These are phyloP conservation scores for Troides aeacus DNA, from an alignment of 2,888 invertebrate genomes.

Conservation along the genomic window DNA sequence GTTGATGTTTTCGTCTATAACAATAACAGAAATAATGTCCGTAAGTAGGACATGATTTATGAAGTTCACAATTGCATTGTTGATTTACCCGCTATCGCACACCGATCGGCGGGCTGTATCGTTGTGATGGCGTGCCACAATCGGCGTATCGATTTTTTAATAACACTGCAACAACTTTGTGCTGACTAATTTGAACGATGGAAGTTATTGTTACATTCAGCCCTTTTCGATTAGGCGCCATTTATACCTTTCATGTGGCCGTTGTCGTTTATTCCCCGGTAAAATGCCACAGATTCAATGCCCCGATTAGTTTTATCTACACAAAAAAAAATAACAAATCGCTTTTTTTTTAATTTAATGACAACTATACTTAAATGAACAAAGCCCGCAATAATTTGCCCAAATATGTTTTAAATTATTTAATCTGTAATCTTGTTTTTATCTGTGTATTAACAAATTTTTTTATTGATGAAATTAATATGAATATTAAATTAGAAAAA, in stretches of 20 bases:
- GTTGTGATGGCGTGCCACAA: conserved; percentile 43
- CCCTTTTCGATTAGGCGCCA: conserved; percentile 18
- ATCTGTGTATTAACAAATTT: background rate
- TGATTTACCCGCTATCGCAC: conserved; percentile 16
- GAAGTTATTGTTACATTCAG: conserved; percentile 17
- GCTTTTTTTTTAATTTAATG: background rate
- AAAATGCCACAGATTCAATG: conserved; percentile 4
- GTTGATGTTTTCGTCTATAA: background rate
- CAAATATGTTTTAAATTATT: too few relatives aligned
- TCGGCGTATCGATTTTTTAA: conserved; percentile 46
- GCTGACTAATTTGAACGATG: conserved; percentile 28
- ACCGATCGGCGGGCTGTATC: conserved; percentile 28
- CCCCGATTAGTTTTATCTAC: background rate
- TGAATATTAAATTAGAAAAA: background rate
- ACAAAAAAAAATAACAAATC: background rate
- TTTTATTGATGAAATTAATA: background rate
- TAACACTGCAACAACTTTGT: conserved; percentile 31
- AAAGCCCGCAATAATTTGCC: too few relatives aligned
- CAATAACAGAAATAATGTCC: background rate
- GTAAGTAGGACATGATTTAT: conserved; percentile 1
- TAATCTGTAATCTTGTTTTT: too few relatives aligned
- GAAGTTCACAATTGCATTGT: conserved; percentile 31
- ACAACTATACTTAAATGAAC: too few relatives aligned
- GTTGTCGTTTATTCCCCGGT: conserved; percentile 10
- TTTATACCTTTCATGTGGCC: conserved; percentile 15